Conservation (phyloP, 2,113 vertebrate genomes). For the Oostethus manadensis region DNA sequence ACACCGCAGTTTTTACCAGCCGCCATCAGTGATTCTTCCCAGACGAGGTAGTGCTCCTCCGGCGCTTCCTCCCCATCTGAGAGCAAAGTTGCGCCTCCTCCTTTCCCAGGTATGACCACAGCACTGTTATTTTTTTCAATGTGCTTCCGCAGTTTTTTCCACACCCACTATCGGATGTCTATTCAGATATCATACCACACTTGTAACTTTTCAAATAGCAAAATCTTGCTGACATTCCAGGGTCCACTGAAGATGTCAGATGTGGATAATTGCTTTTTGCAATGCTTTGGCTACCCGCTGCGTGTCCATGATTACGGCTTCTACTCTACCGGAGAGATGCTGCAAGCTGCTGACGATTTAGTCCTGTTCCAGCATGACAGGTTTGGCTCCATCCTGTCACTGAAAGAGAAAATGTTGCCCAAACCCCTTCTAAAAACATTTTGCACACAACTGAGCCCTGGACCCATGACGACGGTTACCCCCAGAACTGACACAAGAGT, state of each 20-base stretch:
- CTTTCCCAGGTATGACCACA: slow-evolving; percentile 59
- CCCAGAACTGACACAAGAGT: not conserved
- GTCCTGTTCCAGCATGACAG: slow-evolving; percentile 73
- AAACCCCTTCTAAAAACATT: not conserved
- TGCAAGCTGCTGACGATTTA: slow-evolving; percentile 71
- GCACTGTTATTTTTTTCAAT: not conserved
- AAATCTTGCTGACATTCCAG: slow-evolving; percentile 42
- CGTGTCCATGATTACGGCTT: slow-evolving; percentile 78
- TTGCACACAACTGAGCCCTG: not conserved
- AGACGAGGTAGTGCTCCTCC: slow-evolving; percentile 58
- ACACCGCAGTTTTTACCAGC: not conserved
- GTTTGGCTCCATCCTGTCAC: slow-evolving; percentile 74
- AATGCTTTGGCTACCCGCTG: slow-evolving; percentile 75
- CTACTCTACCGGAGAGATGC: slow-evolving; percentile 77
- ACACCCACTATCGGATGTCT: not conserved
- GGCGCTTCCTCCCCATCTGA: slow-evolving; percentile 71
- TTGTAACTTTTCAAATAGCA: not conserved
- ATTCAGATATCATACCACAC: not conserved
- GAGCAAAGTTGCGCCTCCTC: slow-evolving; percentile 78
- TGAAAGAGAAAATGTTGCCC: slow-evolving; percentile 58
- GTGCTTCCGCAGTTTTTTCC: not conserved
- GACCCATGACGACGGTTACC: not conserved
- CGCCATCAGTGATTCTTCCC: slow-evolving; percentile 38
- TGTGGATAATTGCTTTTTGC: slow-evolving; percentile 72
- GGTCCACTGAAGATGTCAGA: slow-evolving; percentile 77